Percentiles rank a stretch among this genome's conserved stretches.
Conservation (phyloP, 2,888 invertebrate genomes). For the Dimorphilus gyrociliatus region DNA sequence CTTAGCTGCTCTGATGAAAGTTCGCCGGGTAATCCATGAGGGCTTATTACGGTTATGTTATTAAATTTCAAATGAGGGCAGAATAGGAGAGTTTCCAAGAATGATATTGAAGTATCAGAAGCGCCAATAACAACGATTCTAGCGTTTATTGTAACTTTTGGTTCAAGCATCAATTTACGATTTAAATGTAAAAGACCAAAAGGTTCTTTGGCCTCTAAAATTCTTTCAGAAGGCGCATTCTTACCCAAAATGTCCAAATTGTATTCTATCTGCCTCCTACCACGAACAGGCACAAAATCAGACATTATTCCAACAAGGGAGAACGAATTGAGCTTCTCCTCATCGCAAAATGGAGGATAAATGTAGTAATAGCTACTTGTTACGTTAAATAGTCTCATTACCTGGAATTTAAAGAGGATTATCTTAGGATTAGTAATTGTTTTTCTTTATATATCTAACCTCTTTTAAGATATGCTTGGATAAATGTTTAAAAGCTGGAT, state of each 20-base stretch:
- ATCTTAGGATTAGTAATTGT: no score
- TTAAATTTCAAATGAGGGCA: constrained; percentile 48
- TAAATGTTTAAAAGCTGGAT: constrained; percentile 33
- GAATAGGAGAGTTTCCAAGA: constrained; percentile 32
- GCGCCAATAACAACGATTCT: constrained; percentile 38
- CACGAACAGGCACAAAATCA: constrained; percentile 34
- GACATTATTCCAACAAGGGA: constrained; percentile 26
- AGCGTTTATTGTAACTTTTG: constrained; percentile 36
- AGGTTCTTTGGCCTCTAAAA: constrained; percentile 21
- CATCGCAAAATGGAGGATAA: constrained; percentile 3
- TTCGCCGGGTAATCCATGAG: constrained; percentile 46
- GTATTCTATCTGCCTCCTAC: constrained; percentile 33
- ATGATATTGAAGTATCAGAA: constrained; percentile 32
- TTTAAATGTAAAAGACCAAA: constrained; percentile 36
- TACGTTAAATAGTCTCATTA: background rate
- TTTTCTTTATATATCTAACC: no score
- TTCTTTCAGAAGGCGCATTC: constrained; percentile 33
- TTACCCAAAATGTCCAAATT: constrained; percentile 24
- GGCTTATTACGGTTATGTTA: constrained; percentile 53
- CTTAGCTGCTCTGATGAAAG: constrained; percentile 21
- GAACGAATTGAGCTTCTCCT: constrained; percentile 19
- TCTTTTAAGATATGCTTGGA: constrained; percentile 42
- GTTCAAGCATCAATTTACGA: constrained; percentile 35
- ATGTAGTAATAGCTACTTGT: background rate
- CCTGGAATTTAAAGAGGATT: no score